Conservation (phyloP, 2,888 invertebrate species). For the Carterocephalus palaemon region DNA sequence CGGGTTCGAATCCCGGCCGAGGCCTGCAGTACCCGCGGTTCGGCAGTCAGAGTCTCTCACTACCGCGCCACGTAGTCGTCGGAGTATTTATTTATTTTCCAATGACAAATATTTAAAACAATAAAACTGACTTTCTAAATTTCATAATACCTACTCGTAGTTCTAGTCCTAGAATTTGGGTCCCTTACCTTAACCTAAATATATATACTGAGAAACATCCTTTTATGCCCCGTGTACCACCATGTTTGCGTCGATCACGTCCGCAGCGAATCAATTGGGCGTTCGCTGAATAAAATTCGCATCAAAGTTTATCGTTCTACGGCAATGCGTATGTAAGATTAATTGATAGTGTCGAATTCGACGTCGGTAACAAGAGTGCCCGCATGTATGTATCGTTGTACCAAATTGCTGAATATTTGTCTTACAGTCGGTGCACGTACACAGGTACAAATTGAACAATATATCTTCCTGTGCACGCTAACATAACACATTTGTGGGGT, state of each 20-base stretch:
- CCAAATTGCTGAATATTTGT: conserved; percentile 19
- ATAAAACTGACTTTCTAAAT: too few species aligned
- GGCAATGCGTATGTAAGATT: conserved; percentile 9
- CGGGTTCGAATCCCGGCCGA: too few species aligned
- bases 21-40: too few species aligned
- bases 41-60: too few species aligned
- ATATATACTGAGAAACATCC: too few species aligned
- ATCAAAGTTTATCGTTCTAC: background rate
- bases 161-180: background rate
- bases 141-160: too few species aligned
- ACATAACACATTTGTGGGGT: too few species aligned
- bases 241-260: background rate
- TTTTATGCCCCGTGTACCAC: background rate
- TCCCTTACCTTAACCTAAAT: too few species aligned
- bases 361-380: conserved; percentile 3
- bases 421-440: conserved; percentile 11
- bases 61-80: too few species aligned
- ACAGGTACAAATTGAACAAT: conserved; percentile 18
- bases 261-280: too few species aligned
- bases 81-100: too few species aligned
- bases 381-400: background rate
- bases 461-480: conserved; percentile 14
- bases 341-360: conserved; percentile 12
- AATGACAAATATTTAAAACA: too few species aligned
- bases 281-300: background rate